These are phyloP conservation scores for Coryphaenoides rupestris DNA, from an alignment of 2,113 vertebrate genomes.

Conservation along the genomic window DNA sequence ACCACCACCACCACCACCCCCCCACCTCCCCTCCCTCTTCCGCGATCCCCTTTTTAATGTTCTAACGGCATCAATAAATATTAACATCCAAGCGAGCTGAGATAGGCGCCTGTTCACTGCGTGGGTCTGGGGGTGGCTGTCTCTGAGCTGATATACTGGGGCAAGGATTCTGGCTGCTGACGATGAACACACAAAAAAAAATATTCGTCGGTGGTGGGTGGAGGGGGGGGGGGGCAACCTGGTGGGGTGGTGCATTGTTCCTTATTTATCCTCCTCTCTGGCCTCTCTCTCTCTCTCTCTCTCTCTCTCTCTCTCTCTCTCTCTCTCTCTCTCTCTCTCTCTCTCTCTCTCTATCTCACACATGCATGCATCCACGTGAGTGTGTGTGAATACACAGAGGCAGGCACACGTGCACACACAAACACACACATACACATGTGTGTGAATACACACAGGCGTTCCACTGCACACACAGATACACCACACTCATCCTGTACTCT, in stretches of 20 bases:
- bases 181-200: conserved; percentile 24
- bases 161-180: conserved; percentile 48
- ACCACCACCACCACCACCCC: conserved; percentile 5
- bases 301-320: no score
- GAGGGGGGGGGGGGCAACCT: background rate
- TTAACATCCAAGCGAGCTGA: conserved; percentile 62
- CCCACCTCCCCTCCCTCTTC: conserved; percentile 24
- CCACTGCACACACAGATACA: background rate
- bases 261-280: no score
- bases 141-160: conserved; percentile 40
- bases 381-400: conserved; percentile 14
- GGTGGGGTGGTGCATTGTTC: no score
- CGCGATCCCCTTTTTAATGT: conserved; percentile 64
- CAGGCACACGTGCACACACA: conserved; percentile 30
- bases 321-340: no score
- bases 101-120: conserved; percentile 50
- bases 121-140: conserved; percentile 49
- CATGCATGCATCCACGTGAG: conserved; percentile 3
- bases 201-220: background rate
- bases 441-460: conserved; percentile 23
- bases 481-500: no score
- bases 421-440: background rate
- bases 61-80: conserved; percentile 71
- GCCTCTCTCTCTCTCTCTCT: no score
- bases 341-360: conserved; percentile 19